Conservation (phyloP, 2,797 vertebrate species). For the Anguilla anguilla region DNA sequence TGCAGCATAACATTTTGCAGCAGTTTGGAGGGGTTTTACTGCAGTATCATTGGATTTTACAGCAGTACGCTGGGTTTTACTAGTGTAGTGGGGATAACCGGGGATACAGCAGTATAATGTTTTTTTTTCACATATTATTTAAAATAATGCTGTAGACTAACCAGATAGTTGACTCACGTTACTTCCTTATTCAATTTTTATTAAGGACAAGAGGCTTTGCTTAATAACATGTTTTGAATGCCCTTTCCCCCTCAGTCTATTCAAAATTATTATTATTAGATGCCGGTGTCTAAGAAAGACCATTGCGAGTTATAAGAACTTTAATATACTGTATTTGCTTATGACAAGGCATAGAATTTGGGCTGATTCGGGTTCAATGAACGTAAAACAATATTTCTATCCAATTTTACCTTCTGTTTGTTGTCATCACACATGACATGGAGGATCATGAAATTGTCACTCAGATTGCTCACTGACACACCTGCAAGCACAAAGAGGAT, state of each 20-base stretch:
- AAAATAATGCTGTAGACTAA: neutral
- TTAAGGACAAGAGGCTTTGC: no score
- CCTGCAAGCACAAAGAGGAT: slow-evolving; percentile 63
- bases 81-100: neutral
- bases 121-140: neutral
- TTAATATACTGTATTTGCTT: neutral
- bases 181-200: no score
- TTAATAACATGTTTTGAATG: no score
- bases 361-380: no score
- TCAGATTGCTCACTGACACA: slow-evolving; percentile 88
- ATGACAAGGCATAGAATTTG: neutral
- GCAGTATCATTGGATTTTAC: no score
- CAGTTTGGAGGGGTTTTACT: no score
- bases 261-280: no score
- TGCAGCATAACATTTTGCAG: no score
- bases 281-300: no score
- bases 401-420: slow-evolving; percentile 82
- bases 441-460: slow-evolving; percentile 86
- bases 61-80: neutral
- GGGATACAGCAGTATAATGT: no score
- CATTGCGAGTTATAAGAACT: neutral
- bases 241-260: no score
- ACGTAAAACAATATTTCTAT: no score
- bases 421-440: slow-evolving; percentile 82
- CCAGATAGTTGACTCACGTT: neutral